Percentiles rank a stretch among this genome's conserved stretches.
Conservation (phyloP, 2,113 vertebrate species). For the Lampris incognitus region DNA sequence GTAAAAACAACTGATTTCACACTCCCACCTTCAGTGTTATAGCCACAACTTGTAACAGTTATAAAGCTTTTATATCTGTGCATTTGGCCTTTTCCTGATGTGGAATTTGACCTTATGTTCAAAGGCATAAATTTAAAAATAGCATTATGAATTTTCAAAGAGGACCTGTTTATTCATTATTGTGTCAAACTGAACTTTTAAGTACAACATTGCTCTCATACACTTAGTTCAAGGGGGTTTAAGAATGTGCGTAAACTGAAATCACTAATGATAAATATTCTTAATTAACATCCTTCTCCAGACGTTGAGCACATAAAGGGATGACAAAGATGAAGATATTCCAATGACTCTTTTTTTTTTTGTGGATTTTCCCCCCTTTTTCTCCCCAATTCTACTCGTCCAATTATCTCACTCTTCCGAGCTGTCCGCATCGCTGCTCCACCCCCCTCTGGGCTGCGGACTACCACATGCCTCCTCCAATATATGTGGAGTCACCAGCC, state of each 20-base stretch:
- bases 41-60: too few relatives aligned
- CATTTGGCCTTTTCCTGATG: too few relatives aligned
- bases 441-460: too few relatives aligned
- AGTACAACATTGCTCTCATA: neutral
- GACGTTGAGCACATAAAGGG: slow-evolving; percentile 1
- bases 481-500: too few relatives aligned
- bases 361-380: slow-evolving; percentile 39
- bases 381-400: too few relatives aligned
- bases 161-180: neutral
- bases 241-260: slow-evolving; percentile 2
- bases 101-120: too few relatives aligned
- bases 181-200: neutral
- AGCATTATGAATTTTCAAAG: neutral
- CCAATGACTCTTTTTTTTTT: slow-evolving; percentile 36
- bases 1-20: too few relatives aligned
- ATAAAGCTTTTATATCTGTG: too few relatives aligned
- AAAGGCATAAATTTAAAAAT: neutral
- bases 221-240: neutral
- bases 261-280: slow-evolving; percentile 18
- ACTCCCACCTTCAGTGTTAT: too few relatives aligned
- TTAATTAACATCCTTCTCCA: slow-evolving; percentile 10
- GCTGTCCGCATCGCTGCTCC: too few relatives aligned
- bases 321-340: slow-evolving; percentile 11
- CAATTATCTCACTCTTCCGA: too few relatives aligned
- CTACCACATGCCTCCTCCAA: too few relatives aligned